These are phyloP conservation scores for Hypanus sabinus DNA, from an alignment of 2,113 vertebrate species.

Conservation along the genomic window DNA sequence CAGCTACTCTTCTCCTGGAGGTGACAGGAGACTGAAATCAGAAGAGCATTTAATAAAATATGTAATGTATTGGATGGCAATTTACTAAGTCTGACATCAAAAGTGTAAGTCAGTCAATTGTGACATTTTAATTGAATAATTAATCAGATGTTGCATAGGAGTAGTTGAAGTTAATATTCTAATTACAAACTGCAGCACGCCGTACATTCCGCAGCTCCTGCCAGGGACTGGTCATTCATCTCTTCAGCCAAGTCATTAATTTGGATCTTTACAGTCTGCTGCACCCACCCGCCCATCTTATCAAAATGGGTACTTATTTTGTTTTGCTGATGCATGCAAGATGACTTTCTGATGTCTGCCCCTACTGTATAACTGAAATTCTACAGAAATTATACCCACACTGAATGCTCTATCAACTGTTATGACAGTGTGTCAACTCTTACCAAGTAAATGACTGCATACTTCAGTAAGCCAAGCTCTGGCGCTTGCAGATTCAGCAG, in stretches of 20 bases:
- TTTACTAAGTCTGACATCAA: background rate
- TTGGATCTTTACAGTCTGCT: background rate
- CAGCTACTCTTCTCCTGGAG: background rate
- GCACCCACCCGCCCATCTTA: background rate
- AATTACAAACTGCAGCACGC: background rate
- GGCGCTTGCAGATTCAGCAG: background rate
- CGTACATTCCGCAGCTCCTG: too few relatives aligned
- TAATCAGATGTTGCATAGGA: background rate
- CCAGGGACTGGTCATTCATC: background rate
- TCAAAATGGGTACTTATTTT: background rate
- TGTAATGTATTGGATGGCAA: background rate
- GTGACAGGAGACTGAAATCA: background rate
- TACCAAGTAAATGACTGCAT: slow-evolving; percentile 9
- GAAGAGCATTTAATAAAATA: background rate
- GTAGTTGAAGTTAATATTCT: background rate
- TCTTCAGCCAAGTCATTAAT: background rate
- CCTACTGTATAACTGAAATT: background rate
- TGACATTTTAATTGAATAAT: background rate
- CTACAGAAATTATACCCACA: background rate
- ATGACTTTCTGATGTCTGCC: background rate
- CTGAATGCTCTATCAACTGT: slow-evolving; percentile 16
- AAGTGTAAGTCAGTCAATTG: background rate
- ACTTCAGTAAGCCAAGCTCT: slow-evolving; percentile 7
- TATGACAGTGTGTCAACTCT: slow-evolving; percentile 3
- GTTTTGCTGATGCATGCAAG: background rate